Percentiles rank a stretch among this genome's conserved stretches.
phyloP scores from a whole-genome alignment of 2,888 invertebrate genomes.

The Aleiodes leptofemur region DNA sequence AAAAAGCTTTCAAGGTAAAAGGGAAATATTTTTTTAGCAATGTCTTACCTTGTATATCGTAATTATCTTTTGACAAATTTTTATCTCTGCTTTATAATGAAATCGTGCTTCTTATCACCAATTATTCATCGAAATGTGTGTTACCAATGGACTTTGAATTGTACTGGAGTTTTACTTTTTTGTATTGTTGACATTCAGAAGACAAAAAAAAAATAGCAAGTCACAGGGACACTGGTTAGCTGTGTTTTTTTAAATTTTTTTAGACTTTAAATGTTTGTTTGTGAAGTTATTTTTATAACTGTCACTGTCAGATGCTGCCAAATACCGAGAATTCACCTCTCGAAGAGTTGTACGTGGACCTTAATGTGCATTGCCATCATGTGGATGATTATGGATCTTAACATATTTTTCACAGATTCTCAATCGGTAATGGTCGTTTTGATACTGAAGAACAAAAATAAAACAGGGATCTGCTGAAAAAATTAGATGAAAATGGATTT shows the following conservation, averaged over 20 bases:
- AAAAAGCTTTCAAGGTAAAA: too few relatives aligned
- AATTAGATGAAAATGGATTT: too few relatives aligned
- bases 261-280: neutral
- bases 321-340: neutral
- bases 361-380: neutral
- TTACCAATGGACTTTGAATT: neutral
- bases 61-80: too few relatives aligned
- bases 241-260: neutral
- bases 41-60: too few relatives aligned
- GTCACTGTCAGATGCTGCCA: slow-evolving; percentile 18
- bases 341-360: neutral
- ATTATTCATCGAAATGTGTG: neutral
- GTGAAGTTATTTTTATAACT: slow-evolving; percentile 11
- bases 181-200: slow-evolving; percentile 7
- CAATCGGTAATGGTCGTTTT: neutral
- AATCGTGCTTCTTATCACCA: too few relatives aligned
- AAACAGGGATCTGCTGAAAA: too few relatives aligned
- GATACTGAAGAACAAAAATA: neutral
- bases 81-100: too few relatives aligned
- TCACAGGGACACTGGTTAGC: neutral
- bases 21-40: too few relatives aligned
- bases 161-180: neutral
- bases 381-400: too few relatives aligned
- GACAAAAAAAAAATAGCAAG: neutral
- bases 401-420: neutral